phyloP scores from a whole-genome alignment of 1,140 invertebrate genomes.

The Lucilia cuprina region DNA sequence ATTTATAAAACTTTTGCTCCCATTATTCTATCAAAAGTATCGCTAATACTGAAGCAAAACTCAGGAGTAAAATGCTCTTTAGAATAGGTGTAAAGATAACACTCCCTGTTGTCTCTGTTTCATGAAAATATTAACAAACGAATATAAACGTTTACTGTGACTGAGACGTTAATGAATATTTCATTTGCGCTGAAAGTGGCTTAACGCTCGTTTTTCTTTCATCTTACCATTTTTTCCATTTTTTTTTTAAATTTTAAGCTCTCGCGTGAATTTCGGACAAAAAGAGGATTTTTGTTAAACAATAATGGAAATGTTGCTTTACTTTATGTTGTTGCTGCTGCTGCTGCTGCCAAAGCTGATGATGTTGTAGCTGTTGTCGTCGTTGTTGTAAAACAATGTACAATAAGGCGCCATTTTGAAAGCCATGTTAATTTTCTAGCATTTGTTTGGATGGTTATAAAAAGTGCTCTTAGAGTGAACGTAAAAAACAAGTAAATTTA shows the following conservation, averaged over 20 bases:
- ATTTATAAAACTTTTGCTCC: too few species aligned
- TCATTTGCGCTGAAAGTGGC: slow-evolving; percentile 34
- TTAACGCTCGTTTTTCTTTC: slow-evolving; percentile 16
- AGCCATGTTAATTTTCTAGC: not conserved
- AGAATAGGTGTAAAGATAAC: too few species aligned
- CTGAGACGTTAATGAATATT: slow-evolving; percentile 39
- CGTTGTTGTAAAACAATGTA: not conserved
- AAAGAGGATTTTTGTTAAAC: slow-evolving; percentile 35
- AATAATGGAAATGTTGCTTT: slow-evolving; percentile 3
- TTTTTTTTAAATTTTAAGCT: slow-evolving; percentile 36
- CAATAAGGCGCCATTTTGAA: slow-evolving; percentile 32
- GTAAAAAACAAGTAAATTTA: slow-evolving; percentile 43
- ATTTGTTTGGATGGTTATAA: too few species aligned
- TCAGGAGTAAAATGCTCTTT: too few species aligned
- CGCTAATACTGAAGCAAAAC: too few species aligned
- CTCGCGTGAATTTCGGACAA: slow-evolving; percentile 37
- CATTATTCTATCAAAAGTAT: too few species aligned
- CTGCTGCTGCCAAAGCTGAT: too few species aligned
- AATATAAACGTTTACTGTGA: not conserved
- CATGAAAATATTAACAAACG: not conserved
- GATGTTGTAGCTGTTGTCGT: not conserved
- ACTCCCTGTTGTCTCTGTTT: not conserved
- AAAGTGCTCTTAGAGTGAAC: not conserved
- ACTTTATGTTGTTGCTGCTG: not conserved
- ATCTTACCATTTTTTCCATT: not conserved